Evolutionary conservation across 2,113 vertebrate genomes (phyloP).

Genomic region (Junco hyemalis): DNA sequence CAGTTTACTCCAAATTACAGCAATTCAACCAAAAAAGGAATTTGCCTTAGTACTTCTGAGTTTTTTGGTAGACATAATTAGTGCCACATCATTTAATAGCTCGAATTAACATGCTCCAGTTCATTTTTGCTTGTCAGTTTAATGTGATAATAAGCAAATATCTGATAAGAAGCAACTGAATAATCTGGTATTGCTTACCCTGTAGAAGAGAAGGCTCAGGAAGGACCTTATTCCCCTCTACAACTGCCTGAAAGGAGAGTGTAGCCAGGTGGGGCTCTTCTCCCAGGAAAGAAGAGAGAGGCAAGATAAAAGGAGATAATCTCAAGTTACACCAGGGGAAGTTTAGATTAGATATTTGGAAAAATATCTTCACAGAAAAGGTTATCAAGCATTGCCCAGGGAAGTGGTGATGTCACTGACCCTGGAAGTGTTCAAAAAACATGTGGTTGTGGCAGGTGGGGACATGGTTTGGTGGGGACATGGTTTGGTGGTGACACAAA

Average conservation of each 20-base stretch:
- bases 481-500: neutral
- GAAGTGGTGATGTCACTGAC: neutral
- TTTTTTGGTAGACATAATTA: neutral
- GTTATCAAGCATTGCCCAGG: neutral
- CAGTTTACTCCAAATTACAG: neutral
- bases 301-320: neutral
- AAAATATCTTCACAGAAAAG: neutral
- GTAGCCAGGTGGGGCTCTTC: neutral
- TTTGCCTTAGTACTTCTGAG: neutral
- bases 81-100: neutral
- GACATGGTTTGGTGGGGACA: neutral
- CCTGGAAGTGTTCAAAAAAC: neutral
- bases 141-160: neutral
- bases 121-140: neutral
- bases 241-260: neutral
- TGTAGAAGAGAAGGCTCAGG: neutral
- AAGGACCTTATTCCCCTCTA: too few relatives aligned
- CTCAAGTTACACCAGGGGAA: neutral
- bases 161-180: neutral
- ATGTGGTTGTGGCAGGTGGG: neutral
- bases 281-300: neutral
- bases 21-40: neutral
- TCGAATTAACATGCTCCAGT: neutral
- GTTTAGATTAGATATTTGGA: neutral
- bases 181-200: neutral